Evolutionary conservation across 2,888 invertebrate genomes (phyloP), one percentile per base, ranked within the genome.

Genomic region (Gymnocheta viridis): DNA sequence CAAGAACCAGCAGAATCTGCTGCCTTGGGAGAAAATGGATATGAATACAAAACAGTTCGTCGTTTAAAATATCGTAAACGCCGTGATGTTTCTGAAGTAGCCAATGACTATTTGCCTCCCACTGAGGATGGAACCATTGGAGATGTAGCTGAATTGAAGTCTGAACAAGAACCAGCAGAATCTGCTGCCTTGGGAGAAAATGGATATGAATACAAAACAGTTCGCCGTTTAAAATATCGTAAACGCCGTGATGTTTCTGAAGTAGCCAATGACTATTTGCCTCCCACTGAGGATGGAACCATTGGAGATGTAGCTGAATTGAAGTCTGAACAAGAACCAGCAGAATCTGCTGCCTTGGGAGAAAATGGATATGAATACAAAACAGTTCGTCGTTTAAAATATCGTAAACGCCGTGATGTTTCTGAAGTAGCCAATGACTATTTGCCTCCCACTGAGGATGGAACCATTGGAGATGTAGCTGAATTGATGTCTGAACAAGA

Each of bases 81-180:
- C 54, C 87, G 87, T 54, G 86, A 87, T 81, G 86, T 87, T 3
- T 86, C 66, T 19, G 87, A 87, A 44, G 64, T 86, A 0, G 49
- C 60, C 44, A 84, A 82, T 17, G 90, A 89, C 12, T 89, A 89
- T 54, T 60, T 89, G 86, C 89, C 89, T 54, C 89, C 89, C 0
- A 12, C 67, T 4, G 81, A 73, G 3, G 80, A 79, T 5, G 32
- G 5, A 66, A 44, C 82, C 29, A 62, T 78, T 19, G 73, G 66
- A 41, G 24, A 32, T 29, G 49, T 24, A 17, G 27, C 60, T 22
- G 67, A 79, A 67, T 17, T 76, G 0, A 67, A 66, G 22, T n/a
- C 73, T 24, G 58, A 19, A 74, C 5, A 41, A 14, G 41, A 41
- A 41, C 41, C 41, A 3, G 9, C 7, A 14, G 14, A 41, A 4